These are phyloP conservation scores for Hybos culiciformis DNA, from an alignment of 2,888 invertebrate species.

Conservation along the genomic window DNA sequence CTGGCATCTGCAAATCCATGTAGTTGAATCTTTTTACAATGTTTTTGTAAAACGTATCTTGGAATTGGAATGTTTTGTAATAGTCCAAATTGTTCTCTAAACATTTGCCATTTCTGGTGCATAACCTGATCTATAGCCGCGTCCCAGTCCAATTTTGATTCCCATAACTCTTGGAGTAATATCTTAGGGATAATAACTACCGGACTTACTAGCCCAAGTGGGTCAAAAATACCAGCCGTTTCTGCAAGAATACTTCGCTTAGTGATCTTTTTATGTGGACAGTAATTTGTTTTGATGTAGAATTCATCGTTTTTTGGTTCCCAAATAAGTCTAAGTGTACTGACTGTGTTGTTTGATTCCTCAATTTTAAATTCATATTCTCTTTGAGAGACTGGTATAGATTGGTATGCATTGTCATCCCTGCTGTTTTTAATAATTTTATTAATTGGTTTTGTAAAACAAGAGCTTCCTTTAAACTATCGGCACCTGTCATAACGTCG, in stretches of 20 bases:
- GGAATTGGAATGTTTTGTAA: neutral
- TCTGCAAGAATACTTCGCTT: constrained; percentile 6
- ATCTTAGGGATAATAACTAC: constrained; percentile 3
- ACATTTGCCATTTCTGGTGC: neutral
- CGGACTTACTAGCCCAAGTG: constrained; percentile 7
- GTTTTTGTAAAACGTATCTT: neutral
- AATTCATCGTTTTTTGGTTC: constrained; percentile 6
- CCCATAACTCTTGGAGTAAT: constrained; percentile 7
- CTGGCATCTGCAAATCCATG: constrained; percentile 5
- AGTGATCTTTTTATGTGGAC: neutral
- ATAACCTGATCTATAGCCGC: neutral
- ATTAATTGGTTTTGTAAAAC: constrained; percentile 9
- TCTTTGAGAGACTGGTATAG: constrained; percentile 6
- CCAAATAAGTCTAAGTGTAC: constrained; percentile 10
- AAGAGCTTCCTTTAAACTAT: constrained; percentile 10
- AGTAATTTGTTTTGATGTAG: neutral
- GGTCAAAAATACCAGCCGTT: constrained; percentile 6
- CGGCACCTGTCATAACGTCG: constrained; percentile 14
- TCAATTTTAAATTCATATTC: constrained; percentile 4
- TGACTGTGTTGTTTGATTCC: constrained; percentile 6
- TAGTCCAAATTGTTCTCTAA: neutral
- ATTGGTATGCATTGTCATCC: constrained; percentile 2
- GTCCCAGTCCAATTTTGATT: neutral
- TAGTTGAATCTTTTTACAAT: neutral
- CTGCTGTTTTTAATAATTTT: constrained; percentile 5